Percentiles rank a stretch among this genome's conserved stretches.
Evolutionary conservation across 2,797 vertebrate genomes (phyloP).

Genomic region (Peromyscus melanophrys): DNA sequence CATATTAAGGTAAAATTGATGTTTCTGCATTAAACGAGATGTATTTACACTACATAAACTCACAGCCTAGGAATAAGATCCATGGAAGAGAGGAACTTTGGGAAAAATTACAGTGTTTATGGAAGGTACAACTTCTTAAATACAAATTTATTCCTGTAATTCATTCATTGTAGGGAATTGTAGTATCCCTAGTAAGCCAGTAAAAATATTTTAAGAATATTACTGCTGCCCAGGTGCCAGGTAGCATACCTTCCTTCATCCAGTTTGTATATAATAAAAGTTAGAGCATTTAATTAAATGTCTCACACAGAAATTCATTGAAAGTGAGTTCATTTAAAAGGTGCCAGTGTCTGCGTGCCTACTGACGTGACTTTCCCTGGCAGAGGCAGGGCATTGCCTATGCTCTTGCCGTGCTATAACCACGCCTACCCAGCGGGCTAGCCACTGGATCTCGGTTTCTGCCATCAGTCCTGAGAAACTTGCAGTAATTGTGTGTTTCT

Average conservation of each 20-base stretch:
- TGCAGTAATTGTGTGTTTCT: neutral
- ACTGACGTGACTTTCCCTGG: neutral
- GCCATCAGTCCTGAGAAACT: neutral
- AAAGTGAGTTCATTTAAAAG: neutral
- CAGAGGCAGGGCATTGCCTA: neutral
- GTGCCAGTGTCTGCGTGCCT: neutral
- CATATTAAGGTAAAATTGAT: slow-evolving; percentile 94
- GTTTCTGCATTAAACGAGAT: slow-evolving; percentile 91
- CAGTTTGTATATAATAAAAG: slow-evolving; percentile 53
- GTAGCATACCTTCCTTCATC: slow-evolving; percentile 67
- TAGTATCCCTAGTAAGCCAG: slow-evolving; percentile 79
- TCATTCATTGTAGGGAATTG: slow-evolving; percentile 80
- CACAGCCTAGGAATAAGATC: slow-evolving; percentile 82
- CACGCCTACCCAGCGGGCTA: neutral
- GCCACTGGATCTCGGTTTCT: neutral
- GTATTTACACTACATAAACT: slow-evolving; percentile 90
- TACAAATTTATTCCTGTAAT: slow-evolving; percentile 83
- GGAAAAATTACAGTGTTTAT: slow-evolving; percentile 92
- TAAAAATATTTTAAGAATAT: slow-evolving; percentile 78
- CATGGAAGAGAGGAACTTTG: slow-evolving; percentile 89
- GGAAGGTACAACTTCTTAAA: slow-evolving; percentile 94
- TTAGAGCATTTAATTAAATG: slow-evolving; percentile 42
- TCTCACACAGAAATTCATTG: neutral
- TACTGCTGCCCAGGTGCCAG: slow-evolving; percentile 72
- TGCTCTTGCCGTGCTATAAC: neutral